These are phyloP conservation scores for Lepidocolaptes lacrymiger DNA, from an alignment of 2,797 vertebrate genomes.

Conservation along the genomic window DNA sequence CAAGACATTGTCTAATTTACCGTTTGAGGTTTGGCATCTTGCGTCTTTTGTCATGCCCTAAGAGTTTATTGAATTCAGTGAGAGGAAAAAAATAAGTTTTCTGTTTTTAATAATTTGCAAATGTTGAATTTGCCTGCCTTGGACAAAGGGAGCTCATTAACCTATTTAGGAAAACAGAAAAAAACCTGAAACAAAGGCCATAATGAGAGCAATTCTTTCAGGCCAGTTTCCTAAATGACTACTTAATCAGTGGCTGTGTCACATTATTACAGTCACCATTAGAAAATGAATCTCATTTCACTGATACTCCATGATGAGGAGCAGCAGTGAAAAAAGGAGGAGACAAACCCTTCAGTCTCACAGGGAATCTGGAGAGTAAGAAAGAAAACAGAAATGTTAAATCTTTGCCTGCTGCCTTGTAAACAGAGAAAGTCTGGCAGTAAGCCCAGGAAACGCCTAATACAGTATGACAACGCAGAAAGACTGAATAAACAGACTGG, in stretches of 20 bases:
- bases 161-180: neutral
- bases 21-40: neutral
- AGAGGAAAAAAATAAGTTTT: neutral
- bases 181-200: neutral
- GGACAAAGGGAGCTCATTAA: conserved; percentile 32
- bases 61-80: neutral
- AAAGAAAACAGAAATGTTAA: conserved; percentile 38
- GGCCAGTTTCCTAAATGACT: conserved; percentile 7
- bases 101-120: neutral
- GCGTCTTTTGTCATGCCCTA: neutral
- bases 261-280: conserved; percentile 35
- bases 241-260: conserved; percentile 63
- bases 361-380: conserved; percentile 1
- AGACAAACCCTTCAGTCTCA: conserved; percentile 14
- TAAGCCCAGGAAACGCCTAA: conserved; percentile 39
- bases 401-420: conserved; percentile 53
- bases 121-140: neutral
- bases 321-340: conserved; percentile 11
- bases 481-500: neutral
- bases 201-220: conserved; percentile 38
- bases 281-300: conserved; percentile 52
- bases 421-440: conserved; percentile 52
- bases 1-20: neutral
- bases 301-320: conserved; percentile 17
- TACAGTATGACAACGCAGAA: conserved; percentile 46